Percentiles rank a stretch among this genome's conserved stretches.
Conservation (phyloP, 2,888 invertebrate genomes). For the Seira sanloemensis region DNA sequence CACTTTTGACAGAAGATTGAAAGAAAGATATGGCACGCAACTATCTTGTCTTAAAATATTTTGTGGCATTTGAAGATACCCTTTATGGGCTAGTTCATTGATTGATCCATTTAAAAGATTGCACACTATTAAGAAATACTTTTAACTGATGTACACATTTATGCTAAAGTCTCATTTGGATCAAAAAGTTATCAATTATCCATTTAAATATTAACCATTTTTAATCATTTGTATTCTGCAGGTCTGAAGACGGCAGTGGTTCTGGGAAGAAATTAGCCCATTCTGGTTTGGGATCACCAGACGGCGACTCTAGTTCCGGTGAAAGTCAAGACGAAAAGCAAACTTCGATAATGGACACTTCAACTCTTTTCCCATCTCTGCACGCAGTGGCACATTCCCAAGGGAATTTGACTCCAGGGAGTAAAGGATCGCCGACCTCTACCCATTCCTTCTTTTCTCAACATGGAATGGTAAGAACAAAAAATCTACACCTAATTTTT, state of each 20-base stretch:
- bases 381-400: slow-evolving; percentile 61
- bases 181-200: too few relatives aligned
- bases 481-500: too few relatives aligned
- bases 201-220: too few relatives aligned
- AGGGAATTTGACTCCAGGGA: slow-evolving; percentile 55
- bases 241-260: slow-evolving; percentile 72
- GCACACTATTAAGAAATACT: too few relatives aligned
- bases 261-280: slow-evolving; percentile 71
- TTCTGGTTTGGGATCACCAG: slow-evolving; percentile 72
- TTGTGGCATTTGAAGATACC: too few relatives aligned
- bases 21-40: background rate
- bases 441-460: slow-evolving; percentile 68
- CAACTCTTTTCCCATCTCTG: slow-evolving; percentile 49
- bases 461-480: slow-evolving; percentile 72
- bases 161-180: too few relatives aligned
- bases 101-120: too few relatives aligned
- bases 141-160: background rate
- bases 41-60: background rate
- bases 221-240: slow-evolving; percentile 37
- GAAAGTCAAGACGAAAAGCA: slow-evolving; percentile 73
- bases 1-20: slow-evolving; percentile 36
- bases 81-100: too few relatives aligned
- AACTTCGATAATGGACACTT: slow-evolving; percentile 56
- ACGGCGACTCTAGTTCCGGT: slow-evolving; percentile 72
- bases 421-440: slow-evolving; percentile 63